Evolutionary conservation across 2,888 invertebrate genomes (phyloP).

Genomic region (Apodemia duryi): DNA sequence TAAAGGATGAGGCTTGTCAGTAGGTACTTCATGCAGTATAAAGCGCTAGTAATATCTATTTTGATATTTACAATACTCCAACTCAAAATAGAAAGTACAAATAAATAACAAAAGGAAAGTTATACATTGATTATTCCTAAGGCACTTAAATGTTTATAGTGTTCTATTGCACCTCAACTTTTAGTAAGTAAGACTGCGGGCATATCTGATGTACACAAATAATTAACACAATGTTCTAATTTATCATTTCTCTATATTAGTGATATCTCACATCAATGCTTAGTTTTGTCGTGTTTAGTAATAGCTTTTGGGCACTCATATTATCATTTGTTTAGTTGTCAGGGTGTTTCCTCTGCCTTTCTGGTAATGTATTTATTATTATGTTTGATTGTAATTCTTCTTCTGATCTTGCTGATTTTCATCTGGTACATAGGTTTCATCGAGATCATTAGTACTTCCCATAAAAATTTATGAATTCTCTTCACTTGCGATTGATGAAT

Average conservation of each 20-base stretch:
- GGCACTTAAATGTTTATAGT: not conserved
- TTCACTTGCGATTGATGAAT: slow-evolving; percentile 10
- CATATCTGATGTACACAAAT: not conserved
- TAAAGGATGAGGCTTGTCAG: slow-evolving; percentile 18
- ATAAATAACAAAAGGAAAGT: not conserved
- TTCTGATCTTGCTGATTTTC: not conserved
- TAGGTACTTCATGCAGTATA: slow-evolving; percentile 18
- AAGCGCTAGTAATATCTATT: slow-evolving; percentile 2
- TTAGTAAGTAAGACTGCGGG: not conserved
- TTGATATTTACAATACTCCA: not conserved
- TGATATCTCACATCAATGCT: slow-evolving; percentile 2
- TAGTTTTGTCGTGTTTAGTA: not conserved
- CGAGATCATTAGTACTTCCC: not conserved
- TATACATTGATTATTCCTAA: not conserved
- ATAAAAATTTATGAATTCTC: slow-evolving; percentile 4
- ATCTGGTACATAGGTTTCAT: slow-evolving; percentile 3
- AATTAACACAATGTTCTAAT: not conserved
- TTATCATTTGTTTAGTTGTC: slow-evolving; percentile 7
- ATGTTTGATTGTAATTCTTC: slow-evolving; percentile 11
- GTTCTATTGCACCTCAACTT: not conserved
- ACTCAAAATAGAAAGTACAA: not conserved
- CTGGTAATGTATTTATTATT: not conserved
- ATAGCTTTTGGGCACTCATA: not conserved
- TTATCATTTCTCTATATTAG: not conserved
- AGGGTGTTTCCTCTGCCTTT: too few species aligned